Evolutionary conservation across 2,888 invertebrate genomes (phyloP).

Genomic region (Nymphalis c-album): DNA sequence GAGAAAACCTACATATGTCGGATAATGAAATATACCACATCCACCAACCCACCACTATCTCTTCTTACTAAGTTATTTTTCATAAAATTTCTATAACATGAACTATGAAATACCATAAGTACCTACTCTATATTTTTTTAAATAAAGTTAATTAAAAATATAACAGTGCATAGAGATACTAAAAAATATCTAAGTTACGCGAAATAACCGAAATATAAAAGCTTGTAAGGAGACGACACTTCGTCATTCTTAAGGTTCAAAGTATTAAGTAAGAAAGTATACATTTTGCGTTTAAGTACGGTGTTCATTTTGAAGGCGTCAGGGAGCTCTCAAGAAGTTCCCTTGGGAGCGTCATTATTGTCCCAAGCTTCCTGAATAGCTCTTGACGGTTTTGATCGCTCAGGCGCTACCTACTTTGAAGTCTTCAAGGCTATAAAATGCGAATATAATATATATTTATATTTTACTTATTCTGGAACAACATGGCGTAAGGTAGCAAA

Average conservation of each 20-base stretch:
- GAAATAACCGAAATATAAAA: background rate
- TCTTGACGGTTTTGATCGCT: constrained; percentile 39
- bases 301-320: constrained; percentile 17
- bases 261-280: background rate
- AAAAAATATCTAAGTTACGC: no score
- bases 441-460: background rate
- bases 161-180: no score
- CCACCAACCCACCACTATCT: no score
- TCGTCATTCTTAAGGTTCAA: background rate
- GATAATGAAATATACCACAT: no score
- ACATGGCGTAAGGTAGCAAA: no score
- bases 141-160: background rate
- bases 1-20: no score
- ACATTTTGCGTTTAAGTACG: constrained; percentile 1
- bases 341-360: constrained; percentile 44
- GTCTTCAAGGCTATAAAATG: constrained; percentile 18
- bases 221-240: background rate
- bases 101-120: background rate
- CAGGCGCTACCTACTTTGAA: constrained; percentile 33
- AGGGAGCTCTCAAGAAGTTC: constrained; percentile 33
- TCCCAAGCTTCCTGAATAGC: constrained; percentile 38
- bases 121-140: background rate
- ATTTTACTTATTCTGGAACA: background rate
- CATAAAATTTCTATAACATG: no score
- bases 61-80: no score